Evolutionary conservation across 35 echinoderm and acorn worm species (phyloP).

Genomic region (Patiria miniata): DNA sequence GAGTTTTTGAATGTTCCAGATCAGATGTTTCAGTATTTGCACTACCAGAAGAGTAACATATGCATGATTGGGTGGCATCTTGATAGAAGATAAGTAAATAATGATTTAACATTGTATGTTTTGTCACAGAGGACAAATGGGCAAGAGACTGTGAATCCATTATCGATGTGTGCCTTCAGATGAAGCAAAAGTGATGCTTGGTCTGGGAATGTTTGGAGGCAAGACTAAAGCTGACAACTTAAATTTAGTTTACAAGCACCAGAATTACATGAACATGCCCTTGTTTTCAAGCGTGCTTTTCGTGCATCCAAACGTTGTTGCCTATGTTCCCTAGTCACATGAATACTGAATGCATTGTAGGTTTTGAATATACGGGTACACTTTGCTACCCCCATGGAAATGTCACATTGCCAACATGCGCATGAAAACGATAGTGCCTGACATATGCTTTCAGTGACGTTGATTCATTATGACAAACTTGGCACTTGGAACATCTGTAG

Average conservation of each 20-base stretch:
- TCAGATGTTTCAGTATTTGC: too few relatives aligned
- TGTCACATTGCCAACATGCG: neutral
- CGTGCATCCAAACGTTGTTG: neutral
- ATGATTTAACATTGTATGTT: neutral
- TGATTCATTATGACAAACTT: neutral
- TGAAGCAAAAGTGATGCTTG: neutral
- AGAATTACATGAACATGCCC: too few relatives aligned
- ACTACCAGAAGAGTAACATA: too few relatives aligned
- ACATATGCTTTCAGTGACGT: conserved; percentile 29
- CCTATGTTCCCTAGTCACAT: conserved; percentile 17
- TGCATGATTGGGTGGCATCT: neutral
- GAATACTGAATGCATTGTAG: conserved; percentile 28
- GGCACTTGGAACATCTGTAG: too few relatives aligned
- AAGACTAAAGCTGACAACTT: neutral
- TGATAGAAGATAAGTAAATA: conserved; percentile 28
- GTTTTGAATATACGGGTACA: neutral
- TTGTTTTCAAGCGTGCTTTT: too few relatives aligned
- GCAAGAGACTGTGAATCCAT: neutral
- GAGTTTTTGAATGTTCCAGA: too few relatives aligned
- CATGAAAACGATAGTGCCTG: neutral
- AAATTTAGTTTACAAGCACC: neutral
- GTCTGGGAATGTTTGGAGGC: neutral
- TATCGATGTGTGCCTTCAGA: conserved; percentile 20
- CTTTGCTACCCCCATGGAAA: neutral
- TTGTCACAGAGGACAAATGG: neutral